Base-by-base conservation (phyloP, 1,140 invertebrate genomes). In the Drosophila arawakana region DNA sequence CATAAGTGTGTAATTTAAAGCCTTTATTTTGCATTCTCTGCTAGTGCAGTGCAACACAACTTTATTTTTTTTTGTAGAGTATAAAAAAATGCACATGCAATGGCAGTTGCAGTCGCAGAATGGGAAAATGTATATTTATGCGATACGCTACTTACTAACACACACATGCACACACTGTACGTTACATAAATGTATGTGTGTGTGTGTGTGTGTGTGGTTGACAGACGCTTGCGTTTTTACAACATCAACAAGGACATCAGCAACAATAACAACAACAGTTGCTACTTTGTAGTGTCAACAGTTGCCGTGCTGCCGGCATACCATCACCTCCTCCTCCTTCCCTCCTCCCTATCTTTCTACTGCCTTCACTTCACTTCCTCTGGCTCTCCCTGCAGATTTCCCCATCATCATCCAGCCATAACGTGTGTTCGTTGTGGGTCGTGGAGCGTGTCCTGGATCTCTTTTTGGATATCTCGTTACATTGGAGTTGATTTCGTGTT, bases 261-360 rank as follows among this genome's bases (percentile, higher is more conserved):
- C 68, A 70, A 59, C 60, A 62, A 25, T 49, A 61, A 62, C 60
- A 82, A 68, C 73, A 83, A 75, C 63, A 73, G 59, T 65, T 73
- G 76, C 83, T 80, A 80, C 83, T 86, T 80, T 88, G 66, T 74
- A 72, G 80, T 88, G 83, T 86, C 83, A 86, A 86, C 82, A 88
- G 80, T 88, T 77, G 80, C 80, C 80, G 68, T 63, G 67, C 68
- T 55, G 67, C 50, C 43, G 55, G 43, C 15, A 21, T 30, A 8
- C 13, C 15, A 7, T 52, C 25, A 30, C 9, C 34, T 18, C 7
- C 37, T n/a, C 10, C 25, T 21, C 25, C n/a, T 21, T n/a, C 49
- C 7, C 25, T 21, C 5, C 25, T 15, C 9, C 41, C 34, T 34
- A 18, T 9, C 15, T 9, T 10, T 3, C 7, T 2, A 3, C 44